Evolutionary conservation across 2,113 vertebrate genomes (phyloP), one percentile per base, ranked within the genome.

Genomic region (Sander vitreus): DNA sequence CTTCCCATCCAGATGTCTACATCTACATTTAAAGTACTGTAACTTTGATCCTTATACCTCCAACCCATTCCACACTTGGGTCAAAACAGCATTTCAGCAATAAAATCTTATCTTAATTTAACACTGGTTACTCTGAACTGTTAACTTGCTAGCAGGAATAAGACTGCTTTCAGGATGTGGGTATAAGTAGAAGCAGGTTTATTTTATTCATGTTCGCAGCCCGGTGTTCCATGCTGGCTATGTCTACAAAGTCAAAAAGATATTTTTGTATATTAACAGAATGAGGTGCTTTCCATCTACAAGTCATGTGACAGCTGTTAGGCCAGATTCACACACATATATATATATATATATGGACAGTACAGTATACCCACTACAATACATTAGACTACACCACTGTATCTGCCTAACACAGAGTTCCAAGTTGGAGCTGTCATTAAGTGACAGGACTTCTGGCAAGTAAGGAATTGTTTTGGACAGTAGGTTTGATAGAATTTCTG

Each of bases 1-100:
- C 23, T 27, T 78, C 25, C 51, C 48, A 27, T 71, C 63, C 39
- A 74, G 69, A 50, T 54, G 6, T 59, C 63, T 51, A 58, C 23
- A 3, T 50, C 16, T n/a, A 19, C 9, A 51, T 62, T 23, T 78
- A 23, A 81, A 69, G 30, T 39, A 39, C 62, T 54, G 23, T 39
- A 13, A 51, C 9, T 36, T n/a, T n/a, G 8, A 19, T 66, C 23
- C 13, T 45, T 1, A 54, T 58, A 23, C 16, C 3, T 30, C 53
- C 11, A 30, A 3, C 12, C 4, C 8, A 53, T 67, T 27, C 23
- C 11, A 19, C 39, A 45, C 7, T 12, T 12, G 19, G 10, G 9
- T 6, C 33, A 43, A 64, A n/a, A 64, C 7, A 65, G 16, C 30
- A 2, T 59, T 59, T n/a, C 15, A 59, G 39, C 16, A 12, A 21